Conservation (phyloP, 2,113 vertebrate species). For the Nesoenas mayeri region DNA sequence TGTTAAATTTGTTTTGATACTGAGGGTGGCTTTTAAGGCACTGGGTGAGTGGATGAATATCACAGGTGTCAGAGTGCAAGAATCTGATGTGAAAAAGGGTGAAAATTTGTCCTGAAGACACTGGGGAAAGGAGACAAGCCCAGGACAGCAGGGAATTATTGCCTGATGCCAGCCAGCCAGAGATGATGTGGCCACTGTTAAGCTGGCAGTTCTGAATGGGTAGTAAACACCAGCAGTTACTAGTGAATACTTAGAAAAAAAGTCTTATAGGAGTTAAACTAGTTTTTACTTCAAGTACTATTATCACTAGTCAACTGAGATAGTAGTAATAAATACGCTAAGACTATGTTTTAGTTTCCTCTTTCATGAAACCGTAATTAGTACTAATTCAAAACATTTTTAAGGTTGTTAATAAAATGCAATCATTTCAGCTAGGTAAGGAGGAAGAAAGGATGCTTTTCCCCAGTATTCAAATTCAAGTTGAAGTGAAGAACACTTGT, state of each 20-base stretch:
- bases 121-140: not conserved
- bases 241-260: not conserved
- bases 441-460: not conserved
- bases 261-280: not conserved
- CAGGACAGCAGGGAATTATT: not conserved
- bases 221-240: not conserved
- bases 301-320: not conserved
- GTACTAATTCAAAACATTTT: not conserved
- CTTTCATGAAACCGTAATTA: not conserved
- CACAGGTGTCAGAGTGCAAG: not conserved
- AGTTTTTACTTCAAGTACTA: not conserved
- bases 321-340: not conserved
- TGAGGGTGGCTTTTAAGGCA: not conserved
- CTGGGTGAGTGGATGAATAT: not conserved
- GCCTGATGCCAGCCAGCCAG: not conserved
- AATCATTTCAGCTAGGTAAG: not conserved
- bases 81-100: not conserved
- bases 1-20: not conserved
- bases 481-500: not conserved
- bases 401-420: not conserved
- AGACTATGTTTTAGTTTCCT: not conserved
- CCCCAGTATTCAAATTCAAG: not conserved
- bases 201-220: not conserved
- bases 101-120: not conserved
- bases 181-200: not conserved